phyloP scores from a whole-genome alignment of 2,888 invertebrate genomes.

The Ormyrus thymus region DNA sequence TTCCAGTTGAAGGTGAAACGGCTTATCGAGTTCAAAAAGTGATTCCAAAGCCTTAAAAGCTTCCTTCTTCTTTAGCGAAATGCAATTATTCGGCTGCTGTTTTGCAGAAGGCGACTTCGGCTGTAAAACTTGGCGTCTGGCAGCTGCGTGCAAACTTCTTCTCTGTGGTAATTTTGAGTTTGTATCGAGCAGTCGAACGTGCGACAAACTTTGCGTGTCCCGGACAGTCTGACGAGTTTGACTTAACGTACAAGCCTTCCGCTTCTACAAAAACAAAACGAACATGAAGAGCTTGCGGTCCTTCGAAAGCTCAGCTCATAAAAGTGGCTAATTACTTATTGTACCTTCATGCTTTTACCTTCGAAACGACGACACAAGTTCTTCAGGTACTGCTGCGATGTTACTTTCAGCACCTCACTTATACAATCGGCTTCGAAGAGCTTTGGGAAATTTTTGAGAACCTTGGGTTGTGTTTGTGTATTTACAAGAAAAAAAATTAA shows the following conservation, averaged over 20 bases:
- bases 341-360: constrained; percentile 58
- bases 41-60: constrained; percentile 66
- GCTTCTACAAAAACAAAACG: constrained; percentile 19
- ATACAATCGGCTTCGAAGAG: constrained; percentile 11
- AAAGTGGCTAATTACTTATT: not conserved
- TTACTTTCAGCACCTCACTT: too few relatives aligned
- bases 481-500: not conserved
- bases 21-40: constrained; percentile 66
- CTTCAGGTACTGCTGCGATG: too few relatives aligned
- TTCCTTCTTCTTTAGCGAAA: constrained; percentile 43
- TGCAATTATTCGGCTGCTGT: too few relatives aligned
- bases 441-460: constrained; percentile 25
- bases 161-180: constrained; percentile 9
- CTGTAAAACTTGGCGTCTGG: too few relatives aligned
- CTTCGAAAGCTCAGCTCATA: too few relatives aligned
- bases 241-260: constrained; percentile 44
- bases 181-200: constrained; percentile 11
- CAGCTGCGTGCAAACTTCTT: not conserved
- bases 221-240: constrained; percentile 15
- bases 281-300: not conserved
- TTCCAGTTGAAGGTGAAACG: constrained; percentile 31
- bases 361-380: constrained; percentile 45
- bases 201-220: constrained; percentile 12
- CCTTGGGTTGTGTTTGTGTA: not conserved
- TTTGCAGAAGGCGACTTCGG: too few relatives aligned